These are phyloP conservation scores for Hafferia zeledoni DNA, from an alignment of 2,797 vertebrate species.

Conservation along the genomic window DNA sequence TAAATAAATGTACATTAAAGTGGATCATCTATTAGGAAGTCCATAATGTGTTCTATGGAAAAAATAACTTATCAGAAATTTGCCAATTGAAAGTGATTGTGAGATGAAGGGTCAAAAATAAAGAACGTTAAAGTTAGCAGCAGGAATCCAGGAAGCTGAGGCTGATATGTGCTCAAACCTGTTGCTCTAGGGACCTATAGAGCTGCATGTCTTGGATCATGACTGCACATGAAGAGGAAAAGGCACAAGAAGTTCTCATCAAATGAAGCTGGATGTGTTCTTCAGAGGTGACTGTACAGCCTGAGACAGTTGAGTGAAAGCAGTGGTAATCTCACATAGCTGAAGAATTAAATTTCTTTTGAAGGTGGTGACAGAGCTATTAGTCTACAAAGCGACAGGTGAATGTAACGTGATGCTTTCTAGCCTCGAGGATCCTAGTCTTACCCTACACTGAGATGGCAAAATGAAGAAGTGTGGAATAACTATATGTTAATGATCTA, in stretches of 20 bases:
- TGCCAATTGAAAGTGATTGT: not conserved
- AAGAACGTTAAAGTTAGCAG: not conserved
- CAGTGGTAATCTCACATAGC: not conserved
- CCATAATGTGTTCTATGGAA: not conserved
- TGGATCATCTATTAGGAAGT: not conserved
- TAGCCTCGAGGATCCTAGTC: not conserved
- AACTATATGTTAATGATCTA: not conserved
- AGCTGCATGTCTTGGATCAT: not conserved
- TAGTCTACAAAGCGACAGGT: not conserved
- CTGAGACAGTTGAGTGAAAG: conserved; percentile 34
- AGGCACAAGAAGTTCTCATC: not conserved
- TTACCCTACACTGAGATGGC: not conserved
- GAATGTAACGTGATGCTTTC: not conserved
- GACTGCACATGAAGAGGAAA: not conserved
- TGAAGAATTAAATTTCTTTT: conserved; percentile 11
- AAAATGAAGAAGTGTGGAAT: not conserved
- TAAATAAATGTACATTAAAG: not conserved
- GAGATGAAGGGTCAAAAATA: not conserved
- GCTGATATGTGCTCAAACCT: not conserved
- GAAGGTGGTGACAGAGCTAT: not conserved
- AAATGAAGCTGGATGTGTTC: not conserved
- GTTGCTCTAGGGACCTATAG: not conserved
- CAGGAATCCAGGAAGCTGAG: not conserved
- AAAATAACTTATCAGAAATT: not conserved
- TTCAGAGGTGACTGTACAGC: not conserved